Percentiles rank a stretch among this genome's conserved stretches.
phyloP scores from a whole-genome alignment of 2,797 vertebrate genomes.

The Protosalanx chinensis region DNA sequence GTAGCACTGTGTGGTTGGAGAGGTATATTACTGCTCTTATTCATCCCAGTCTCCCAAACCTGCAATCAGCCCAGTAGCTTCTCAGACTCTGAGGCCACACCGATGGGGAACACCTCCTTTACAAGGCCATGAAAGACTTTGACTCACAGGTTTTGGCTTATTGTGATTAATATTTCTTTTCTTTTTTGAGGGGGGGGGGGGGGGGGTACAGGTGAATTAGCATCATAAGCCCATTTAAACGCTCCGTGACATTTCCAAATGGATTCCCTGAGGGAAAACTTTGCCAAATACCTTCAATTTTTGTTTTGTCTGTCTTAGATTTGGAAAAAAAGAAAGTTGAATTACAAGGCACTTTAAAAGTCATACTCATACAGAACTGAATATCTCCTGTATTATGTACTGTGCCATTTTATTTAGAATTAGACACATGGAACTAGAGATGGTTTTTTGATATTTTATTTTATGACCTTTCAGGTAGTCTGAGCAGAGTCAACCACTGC shows the following conservation, averaged over 20 bases:
- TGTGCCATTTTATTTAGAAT: conserved; percentile 31
- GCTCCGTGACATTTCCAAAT: conserved; percentile 35
- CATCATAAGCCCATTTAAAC: conserved; percentile 15
- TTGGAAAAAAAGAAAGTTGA: conserved; percentile 11
- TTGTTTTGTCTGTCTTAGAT: conserved; percentile 31
- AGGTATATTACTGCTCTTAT: background rate
- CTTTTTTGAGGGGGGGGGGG: too few relatives aligned
- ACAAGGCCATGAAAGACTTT: background rate
- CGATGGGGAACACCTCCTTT: background rate
- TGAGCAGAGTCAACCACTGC: too few relatives aligned
- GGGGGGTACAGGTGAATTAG: conserved; percentile 26
- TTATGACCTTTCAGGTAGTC: too few relatives aligned
- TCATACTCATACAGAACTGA: conserved; percentile 27
- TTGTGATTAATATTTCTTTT: conserved; percentile 29
- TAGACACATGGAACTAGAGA: conserved; percentile 18
- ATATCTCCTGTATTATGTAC: conserved; percentile 5
- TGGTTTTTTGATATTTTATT: too few relatives aligned
- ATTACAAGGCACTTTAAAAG: conserved; percentile 36
- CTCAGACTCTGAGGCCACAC: too few relatives aligned
- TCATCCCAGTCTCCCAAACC: background rate
- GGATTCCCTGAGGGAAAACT: conserved; percentile 31
- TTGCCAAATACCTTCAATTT: conserved; percentile 17
- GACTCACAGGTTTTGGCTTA: conserved; percentile 1
- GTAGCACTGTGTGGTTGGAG: conserved; percentile 14
- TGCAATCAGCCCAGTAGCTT: too few relatives aligned